phyloP scores from a whole-genome alignment of 2,797 vertebrate species.

The Pseudochaenichthys georgianus region DNA sequence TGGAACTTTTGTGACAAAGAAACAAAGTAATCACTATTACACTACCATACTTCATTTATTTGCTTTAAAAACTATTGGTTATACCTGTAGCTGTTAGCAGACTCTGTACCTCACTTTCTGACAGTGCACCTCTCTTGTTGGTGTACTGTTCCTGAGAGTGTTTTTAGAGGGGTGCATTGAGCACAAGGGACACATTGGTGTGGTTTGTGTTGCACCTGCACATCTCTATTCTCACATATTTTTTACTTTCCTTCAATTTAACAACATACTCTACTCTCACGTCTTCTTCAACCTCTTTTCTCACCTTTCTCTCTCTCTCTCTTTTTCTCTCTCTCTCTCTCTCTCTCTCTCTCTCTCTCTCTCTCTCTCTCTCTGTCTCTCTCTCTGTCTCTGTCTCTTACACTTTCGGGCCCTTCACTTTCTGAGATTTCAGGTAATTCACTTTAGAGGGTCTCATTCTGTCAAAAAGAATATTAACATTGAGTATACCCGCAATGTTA shows the following conservation, averaged over 20 bases:
- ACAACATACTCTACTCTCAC: background rate
- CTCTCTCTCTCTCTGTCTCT: background rate
- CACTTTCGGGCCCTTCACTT: background rate
- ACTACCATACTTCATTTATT: constrained; percentile 3
- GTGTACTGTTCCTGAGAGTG: constrained; percentile 5
- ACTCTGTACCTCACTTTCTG: background rate
- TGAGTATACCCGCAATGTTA: background rate
- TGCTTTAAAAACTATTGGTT: background rate
- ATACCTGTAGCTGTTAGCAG: background rate
- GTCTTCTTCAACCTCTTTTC: background rate
- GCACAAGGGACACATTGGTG: background rate
- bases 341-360: background rate
- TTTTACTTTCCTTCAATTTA: background rate
- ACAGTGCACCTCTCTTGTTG: background rate
- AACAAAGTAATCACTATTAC: constrained; percentile 3
- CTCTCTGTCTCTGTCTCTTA: background rate
- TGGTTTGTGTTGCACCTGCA: background rate
- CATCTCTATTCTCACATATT: background rate
- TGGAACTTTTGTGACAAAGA: constrained; percentile 6
- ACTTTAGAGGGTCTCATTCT: background rate
- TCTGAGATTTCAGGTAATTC: background rate
- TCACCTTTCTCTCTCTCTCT: background rate
- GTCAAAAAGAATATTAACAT: background rate
- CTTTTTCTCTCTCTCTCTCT: background rate
- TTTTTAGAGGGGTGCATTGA: constrained; percentile 13